Conservation (phyloP, 37 sponge, comb jelly and placozoan genomes). For the Oscarella lobularis region DNA sequence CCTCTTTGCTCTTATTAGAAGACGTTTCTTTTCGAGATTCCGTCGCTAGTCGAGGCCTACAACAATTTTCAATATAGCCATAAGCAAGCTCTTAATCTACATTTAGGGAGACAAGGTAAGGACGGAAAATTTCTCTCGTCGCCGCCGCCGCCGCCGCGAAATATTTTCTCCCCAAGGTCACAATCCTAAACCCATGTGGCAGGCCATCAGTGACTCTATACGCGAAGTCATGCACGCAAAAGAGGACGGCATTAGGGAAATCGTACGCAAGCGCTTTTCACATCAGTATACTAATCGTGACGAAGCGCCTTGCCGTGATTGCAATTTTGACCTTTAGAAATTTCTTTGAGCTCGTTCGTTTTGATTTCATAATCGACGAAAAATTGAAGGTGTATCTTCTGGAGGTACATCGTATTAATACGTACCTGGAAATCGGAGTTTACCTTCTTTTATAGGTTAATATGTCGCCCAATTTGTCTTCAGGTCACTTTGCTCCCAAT, state of each 20-base stretch:
- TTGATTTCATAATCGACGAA: conserved; percentile 57
- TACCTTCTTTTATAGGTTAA: conserved; percentile 29
- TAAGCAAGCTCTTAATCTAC: conserved; percentile 26
- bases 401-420: conserved; percentile 33
- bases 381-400: conserved; percentile 51
- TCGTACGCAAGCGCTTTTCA: too few species aligned
- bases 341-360: conserved; percentile 70
- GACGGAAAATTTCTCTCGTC: not conserved
- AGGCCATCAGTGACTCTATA: not conserved
- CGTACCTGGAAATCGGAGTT: not conserved
- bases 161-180: too few species aligned
- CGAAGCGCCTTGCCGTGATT: too few species aligned
- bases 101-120: conserved; percentile 24
- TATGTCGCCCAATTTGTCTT: conserved; percentile 64
- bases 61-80: conserved; percentile 13
- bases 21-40: conserved; percentile 15
- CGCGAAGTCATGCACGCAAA: conserved; percentile 8
- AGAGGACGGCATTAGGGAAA: too few species aligned
- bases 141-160: too few species aligned
- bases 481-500: conserved; percentile 26
- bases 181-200: conserved; percentile 10
- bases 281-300: too few species aligned
- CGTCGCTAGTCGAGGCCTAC: conserved; percentile 13
- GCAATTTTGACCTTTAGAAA: too few species aligned
- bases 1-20: conserved; percentile 9